Evolutionary conservation across 2,888 invertebrate species (phyloP).

Genomic region (Allolobophora icterica): DNA sequence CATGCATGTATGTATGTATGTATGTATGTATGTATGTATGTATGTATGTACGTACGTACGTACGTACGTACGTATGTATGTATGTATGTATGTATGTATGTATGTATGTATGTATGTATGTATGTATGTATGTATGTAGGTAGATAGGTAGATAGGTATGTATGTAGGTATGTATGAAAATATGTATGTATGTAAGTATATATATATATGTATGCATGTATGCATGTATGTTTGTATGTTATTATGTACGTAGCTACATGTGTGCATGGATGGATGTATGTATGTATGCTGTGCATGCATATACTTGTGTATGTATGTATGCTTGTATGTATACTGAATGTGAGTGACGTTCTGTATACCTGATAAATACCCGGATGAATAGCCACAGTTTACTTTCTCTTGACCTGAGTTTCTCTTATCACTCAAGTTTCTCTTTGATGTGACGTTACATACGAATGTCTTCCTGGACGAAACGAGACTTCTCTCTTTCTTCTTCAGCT

Average conservation of each 20-base stretch:
- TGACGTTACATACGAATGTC: too few species aligned
- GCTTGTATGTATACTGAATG: too few species aligned
- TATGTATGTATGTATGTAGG: neutral
- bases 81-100: neutral
- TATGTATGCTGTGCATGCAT: too few species aligned
- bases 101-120: neutral
- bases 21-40: neutral
- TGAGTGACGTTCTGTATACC: too few species aligned
- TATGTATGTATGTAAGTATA: neutral
- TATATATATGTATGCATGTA: neutral
- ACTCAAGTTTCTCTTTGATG: too few species aligned
- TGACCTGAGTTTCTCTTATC: too few species aligned
- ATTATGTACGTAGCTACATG: neutral
- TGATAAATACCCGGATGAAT: too few species aligned
- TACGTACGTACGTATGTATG: neutral
- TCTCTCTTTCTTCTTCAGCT: too few species aligned
- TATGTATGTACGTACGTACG: neutral
- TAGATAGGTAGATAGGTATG: neutral
- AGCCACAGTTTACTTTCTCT: too few species aligned
- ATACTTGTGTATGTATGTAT: neutral
- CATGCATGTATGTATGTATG: too few species aligned
- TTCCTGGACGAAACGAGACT: too few species aligned
- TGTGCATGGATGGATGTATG: neutral
- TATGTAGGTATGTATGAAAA: neutral
- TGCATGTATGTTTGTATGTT: too few species aligned